Conservation (phyloP, 2,888 invertebrate genomes). For the Hirtodrosophila alboralis region DNA sequence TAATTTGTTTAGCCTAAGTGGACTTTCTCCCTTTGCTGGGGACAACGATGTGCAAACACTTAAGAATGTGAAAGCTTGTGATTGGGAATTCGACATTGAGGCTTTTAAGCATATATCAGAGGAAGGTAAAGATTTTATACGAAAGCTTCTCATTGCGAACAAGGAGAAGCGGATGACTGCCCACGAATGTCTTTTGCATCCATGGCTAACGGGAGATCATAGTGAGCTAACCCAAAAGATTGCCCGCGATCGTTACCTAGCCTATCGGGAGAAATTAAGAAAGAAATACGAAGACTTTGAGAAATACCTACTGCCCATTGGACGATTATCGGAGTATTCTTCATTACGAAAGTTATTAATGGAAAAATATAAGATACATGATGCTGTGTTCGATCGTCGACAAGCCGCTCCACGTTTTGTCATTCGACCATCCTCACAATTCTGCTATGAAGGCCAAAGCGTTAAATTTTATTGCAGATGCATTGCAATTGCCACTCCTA, state of each 20-base stretch:
- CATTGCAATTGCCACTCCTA: slow-evolving; percentile 96
- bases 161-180: slow-evolving; percentile 99
- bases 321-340: slow-evolving; percentile 98
- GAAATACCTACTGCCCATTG: slow-evolving; percentile 96
- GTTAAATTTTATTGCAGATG: slow-evolving; percentile 99
- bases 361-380: slow-evolving; percentile 98
- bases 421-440: slow-evolving; percentile 97
- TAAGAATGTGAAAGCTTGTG: slow-evolving; percentile 98
- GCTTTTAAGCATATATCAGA: slow-evolving; percentile 97
- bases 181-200: slow-evolving; percentile 97
- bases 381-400: slow-evolving; percentile 97
- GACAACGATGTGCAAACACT: slow-evolving; percentile 99
- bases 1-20: slow-evolving; percentile 90
- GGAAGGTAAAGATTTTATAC: slow-evolving; percentile 99
- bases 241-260: slow-evolving; percentile 92
- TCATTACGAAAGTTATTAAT: slow-evolving; percentile 97
- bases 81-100: slow-evolving; percentile 99
- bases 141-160: slow-evolving; percentile 94
- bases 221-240: slow-evolving; percentile 90
- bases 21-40: slow-evolving; percentile 99
- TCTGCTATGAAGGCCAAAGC: slow-evolving; percentile 98
- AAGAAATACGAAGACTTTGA: slow-evolving; percentile 92
- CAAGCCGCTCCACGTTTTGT: slow-evolving; percentile 99
- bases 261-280: slow-evolving; percentile 94
- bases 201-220: slow-evolving; percentile 96